Conservation (phyloP, 2,113 vertebrate genomes). For the Agelaius tricolor region DNA sequence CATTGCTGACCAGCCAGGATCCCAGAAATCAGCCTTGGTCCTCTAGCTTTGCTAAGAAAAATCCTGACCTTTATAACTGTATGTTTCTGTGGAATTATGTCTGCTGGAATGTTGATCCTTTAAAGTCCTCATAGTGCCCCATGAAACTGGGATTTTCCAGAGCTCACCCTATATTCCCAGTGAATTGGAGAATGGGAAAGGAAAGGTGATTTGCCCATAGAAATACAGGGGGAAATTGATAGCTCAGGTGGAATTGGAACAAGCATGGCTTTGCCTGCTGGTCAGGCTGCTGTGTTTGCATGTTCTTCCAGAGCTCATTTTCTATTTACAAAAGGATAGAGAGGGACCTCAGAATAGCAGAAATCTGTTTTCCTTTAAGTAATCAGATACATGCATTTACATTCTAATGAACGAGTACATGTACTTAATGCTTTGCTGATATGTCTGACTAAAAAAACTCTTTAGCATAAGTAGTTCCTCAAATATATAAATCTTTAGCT, state of each 20-base stretch:
- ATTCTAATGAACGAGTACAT: not conserved
- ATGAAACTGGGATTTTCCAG: not conserved
- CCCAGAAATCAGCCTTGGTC: not conserved
- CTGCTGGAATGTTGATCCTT: not conserved
- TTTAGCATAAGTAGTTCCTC: not conserved
- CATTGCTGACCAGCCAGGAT: not conserved
- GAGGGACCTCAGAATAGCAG: not conserved
- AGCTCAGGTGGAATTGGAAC: not conserved
- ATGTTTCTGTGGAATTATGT: not conserved
- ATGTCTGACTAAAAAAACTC: not conserved
- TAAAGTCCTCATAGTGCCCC: not conserved
- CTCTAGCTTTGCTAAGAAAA: not conserved
- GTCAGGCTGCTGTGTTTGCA: not conserved
- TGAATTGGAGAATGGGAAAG: not conserved
- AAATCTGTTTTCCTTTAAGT: slow-evolving; percentile 20
- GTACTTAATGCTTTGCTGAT: slow-evolving; percentile 21
- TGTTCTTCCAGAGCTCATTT: slow-evolving; percentile 16
- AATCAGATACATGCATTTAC: slow-evolving; percentile 15
- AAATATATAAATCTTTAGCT: not conserved
- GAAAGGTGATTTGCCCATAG: not conserved
- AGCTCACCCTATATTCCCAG: not conserved
- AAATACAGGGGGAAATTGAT: not conserved
- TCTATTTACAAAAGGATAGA: not conserved
- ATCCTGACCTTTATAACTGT: not conserved
- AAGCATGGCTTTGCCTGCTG: not conserved